Conservation (phyloP, 1,140 invertebrate genomes). For the Drosophila athabasca region DNA sequence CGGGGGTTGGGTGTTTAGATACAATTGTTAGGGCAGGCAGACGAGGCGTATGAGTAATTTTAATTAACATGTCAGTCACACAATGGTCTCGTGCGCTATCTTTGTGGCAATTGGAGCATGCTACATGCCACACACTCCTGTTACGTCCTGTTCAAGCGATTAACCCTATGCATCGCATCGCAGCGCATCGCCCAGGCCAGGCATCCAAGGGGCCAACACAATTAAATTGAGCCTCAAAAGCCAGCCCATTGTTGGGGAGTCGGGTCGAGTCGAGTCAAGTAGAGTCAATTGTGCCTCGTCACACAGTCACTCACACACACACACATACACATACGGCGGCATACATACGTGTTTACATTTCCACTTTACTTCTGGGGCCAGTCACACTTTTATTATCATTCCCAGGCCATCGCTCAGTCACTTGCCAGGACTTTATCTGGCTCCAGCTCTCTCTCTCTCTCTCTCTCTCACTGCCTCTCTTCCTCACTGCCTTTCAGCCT, state of each 20-base stretch:
- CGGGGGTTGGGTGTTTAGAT: conserved; percentile 40
- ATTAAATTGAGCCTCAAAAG: conserved; percentile 57
- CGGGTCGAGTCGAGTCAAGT: conserved; percentile 10
- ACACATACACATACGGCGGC: no score
- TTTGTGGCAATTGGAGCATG: conserved; percentile 38
- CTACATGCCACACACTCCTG: not conserved
- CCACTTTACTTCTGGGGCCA: conserved; percentile 1
- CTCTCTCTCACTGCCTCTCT: not conserved
- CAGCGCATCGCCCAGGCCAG: not conserved
- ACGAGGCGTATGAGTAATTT: conserved; percentile 48
- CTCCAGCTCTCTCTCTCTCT: no score
- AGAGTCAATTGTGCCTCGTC: conserved; percentile 52
- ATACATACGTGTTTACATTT: conserved; percentile 59
- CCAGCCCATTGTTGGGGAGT: conserved; percentile 23
- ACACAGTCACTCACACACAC: conserved; percentile 8
- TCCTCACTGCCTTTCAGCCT: not conserved
- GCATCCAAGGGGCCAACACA: conserved; percentile 40
- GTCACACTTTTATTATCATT: conserved; percentile 56
- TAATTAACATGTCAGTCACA: conserved; percentile 67
- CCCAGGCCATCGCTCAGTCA: conserved; percentile 17
- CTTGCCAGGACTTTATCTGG: no score
- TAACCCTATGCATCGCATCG: conserved; percentile 51
- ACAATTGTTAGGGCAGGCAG: no score
- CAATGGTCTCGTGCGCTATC: conserved; percentile 59
- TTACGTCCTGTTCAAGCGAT: conserved; percentile 44